phyloP scores from a whole-genome alignment of 2,113 vertebrate species.

The Xiphophorus couchianus region DNA sequence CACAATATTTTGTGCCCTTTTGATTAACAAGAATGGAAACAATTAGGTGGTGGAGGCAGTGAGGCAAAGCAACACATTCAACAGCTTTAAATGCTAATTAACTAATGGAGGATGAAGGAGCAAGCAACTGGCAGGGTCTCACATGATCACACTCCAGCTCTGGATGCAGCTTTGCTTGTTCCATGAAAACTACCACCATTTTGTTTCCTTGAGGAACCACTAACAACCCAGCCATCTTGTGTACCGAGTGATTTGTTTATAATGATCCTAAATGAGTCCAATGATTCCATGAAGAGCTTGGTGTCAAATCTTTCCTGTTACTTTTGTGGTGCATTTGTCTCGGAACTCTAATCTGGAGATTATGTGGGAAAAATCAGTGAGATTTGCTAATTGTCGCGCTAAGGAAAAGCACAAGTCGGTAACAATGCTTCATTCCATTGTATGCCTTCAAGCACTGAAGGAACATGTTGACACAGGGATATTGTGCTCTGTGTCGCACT shows the following conservation, averaged over 20 bases:
- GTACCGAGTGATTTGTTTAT: constrained; percentile 10
- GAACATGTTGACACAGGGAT: no score
- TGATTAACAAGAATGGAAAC: constrained; percentile 79
- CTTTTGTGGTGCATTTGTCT: no score
- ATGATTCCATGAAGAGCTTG: constrained; percentile 2
- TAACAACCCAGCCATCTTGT: constrained; percentile 66
- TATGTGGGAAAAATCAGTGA: no score
- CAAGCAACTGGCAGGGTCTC: constrained; percentile 57
- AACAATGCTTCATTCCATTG: no score
- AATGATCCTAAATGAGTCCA: constrained; percentile 27
- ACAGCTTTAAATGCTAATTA: constrained; percentile 82
- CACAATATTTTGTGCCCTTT: constrained; percentile 71
- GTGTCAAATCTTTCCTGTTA: neutral
- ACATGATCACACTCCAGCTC: constrained; percentile 54
- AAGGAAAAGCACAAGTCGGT: no score
- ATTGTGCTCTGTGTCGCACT: no score
- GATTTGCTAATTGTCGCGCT: no score
- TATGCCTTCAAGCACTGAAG: no score
- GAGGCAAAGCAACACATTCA: constrained; percentile 70
- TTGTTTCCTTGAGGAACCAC: constrained; percentile 53
- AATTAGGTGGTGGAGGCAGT: constrained; percentile 64
- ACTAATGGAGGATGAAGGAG: constrained; percentile 78
- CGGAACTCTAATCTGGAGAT: no score
- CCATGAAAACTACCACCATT: constrained; percentile 62
- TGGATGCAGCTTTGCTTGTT: constrained; percentile 31